Base-by-base conservation (phyloP, 2,113 vertebrate genomes). In the Tychaedon coryphoeus region DNA sequence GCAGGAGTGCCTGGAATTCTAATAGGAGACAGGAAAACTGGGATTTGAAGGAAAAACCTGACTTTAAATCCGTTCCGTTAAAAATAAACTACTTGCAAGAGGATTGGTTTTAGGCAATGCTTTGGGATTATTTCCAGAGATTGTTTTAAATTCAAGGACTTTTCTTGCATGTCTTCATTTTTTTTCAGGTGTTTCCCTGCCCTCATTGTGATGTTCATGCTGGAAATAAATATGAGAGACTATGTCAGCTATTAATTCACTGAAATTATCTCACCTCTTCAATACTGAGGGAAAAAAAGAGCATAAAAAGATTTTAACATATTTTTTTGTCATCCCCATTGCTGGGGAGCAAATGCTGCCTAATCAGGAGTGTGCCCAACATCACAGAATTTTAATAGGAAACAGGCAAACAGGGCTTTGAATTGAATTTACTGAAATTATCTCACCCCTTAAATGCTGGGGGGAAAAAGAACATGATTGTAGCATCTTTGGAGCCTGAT, bases 381-480 rank as follows among this genome's bases (percentile, higher is more conserved):
- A 38, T 33, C 51, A 5, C 10, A 16, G 34, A 33, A 47, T 48
- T 57, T 7, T 47, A 22, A 26, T 3, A 25, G 33, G 26, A 56
- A 31, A 45, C 22, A 57, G 40, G 28, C 38, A 47, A 56, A 17
- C n/a, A 33, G 42, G 22, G 10, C 1, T 38, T 47, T 57, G 22
- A 47, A 17, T 33, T 74, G 45, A 15, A 36, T 42, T 66, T 19
- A 28, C 20, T 61, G 28, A 34, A 70, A 26, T 34, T 19, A 11
- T 11, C 60, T 66, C 65, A 56, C n/a, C 14, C 53, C 17, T 50
- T 28, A 5, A 54, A 25, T 43, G 5, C 3, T 64, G 24, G 3
- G 4, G 12, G 16, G 1, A 1, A 4, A 22, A 33, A 19, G 13
- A 58, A 5, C 23, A 24, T 2, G 5, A 26, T 36, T 69, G 56